Percentiles rank a stretch among this genome's conserved stretches.
Evolutionary conservation across 2,113 vertebrate species (phyloP).

Genomic region (Callipepla squamata): DNA sequence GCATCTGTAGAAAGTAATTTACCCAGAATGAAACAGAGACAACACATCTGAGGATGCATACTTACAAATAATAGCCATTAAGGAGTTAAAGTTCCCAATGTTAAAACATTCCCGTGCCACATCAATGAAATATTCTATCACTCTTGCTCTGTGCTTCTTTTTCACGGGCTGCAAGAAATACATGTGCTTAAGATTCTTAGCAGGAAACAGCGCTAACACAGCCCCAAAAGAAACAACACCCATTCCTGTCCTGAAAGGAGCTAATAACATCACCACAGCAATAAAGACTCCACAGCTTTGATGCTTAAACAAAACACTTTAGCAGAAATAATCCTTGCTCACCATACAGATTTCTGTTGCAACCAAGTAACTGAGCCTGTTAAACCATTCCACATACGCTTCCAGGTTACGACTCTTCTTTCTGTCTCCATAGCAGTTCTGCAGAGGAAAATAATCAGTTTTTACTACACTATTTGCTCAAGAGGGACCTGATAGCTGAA

Average conservation of each 20-base stretch:
- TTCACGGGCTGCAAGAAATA: slow-evolving; percentile 84
- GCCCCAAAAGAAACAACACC: neutral
- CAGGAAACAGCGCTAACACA: neutral
- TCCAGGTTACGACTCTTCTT: slow-evolving; percentile 91
- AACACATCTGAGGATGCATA: neutral
- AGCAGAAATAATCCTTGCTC: slow-evolving; percentile 43
- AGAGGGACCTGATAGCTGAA: neutral
- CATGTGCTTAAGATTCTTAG: neutral
- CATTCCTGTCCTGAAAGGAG: neutral
- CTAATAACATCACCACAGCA: neutral
- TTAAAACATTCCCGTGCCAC: slow-evolving; percentile 96
- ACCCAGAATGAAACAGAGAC: neutral
- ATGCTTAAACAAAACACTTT: neutral
- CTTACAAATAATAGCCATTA: slow-evolving; percentile 99
- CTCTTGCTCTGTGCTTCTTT: slow-evolving; percentile 91
- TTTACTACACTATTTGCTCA: neutral
- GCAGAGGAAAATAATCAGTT: neutral
- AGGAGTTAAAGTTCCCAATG: slow-evolving; percentile 97
- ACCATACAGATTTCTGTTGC: slow-evolving; percentile 98
- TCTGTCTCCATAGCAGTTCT: slow-evolving; percentile 85
- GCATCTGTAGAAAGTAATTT: neutral
- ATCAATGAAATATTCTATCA: slow-evolving; percentile 95
- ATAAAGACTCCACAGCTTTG: neutral
- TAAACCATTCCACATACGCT: slow-evolving; percentile 97
- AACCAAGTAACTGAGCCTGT: slow-evolving; percentile 94